Conservation (phyloP, 2,113 vertebrate species). For the Trematomus loennbergii region DNA sequence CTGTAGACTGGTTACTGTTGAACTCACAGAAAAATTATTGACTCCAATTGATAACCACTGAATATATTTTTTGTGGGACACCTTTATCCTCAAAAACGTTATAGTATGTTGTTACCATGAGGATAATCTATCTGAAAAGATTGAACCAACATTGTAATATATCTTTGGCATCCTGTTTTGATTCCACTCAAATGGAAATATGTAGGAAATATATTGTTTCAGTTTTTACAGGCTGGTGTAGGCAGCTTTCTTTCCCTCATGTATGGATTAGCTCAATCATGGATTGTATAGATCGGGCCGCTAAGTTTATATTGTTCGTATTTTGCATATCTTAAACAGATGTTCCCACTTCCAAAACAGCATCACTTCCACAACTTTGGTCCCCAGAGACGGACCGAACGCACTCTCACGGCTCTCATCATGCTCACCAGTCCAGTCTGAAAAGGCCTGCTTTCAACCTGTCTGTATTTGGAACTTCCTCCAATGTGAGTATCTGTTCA, state of each 20-base stretch:
- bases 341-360: conserved; percentile 90
- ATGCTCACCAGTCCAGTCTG: conserved; percentile 86
- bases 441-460: conserved; percentile 97
- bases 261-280: neutral
- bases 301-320: neutral
- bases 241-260: neutral
- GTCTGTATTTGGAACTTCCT: conserved; percentile 93
- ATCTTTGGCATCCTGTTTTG: neutral
- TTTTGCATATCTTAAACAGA: conserved; percentile 79
- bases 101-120: too few relatives aligned
- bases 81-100: neutral
- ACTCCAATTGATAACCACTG: neutral
- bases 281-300: neutral
- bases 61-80: neutral
- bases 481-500: conserved; percentile 87
- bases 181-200: neutral
- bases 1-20: neutral
- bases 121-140: too few relatives aligned
- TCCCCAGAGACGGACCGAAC: conserved; percentile 91
- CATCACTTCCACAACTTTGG: conserved; percentile 91
- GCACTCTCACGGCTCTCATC: conserved; percentile 86
- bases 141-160: too few relatives aligned
- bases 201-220: neutral
- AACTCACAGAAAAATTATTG: neutral
- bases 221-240: neutral